These are phyloP conservation scores for Philereme vetulata DNA, from an alignment of 2,888 invertebrate species.

Conservation along the genomic window DNA sequence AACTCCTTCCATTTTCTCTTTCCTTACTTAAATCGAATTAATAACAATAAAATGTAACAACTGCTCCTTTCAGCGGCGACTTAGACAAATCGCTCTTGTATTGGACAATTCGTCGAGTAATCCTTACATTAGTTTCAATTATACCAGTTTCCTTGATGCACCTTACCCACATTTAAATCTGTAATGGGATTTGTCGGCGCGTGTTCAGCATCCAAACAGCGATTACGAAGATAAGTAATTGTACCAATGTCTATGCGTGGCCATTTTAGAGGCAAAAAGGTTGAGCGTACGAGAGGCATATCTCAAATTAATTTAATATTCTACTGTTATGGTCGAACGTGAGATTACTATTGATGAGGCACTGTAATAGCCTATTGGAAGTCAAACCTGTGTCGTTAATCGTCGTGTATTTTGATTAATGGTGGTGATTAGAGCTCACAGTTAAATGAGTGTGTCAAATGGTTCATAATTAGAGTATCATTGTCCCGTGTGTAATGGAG, in stretches of 20 bases:
- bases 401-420: constrained; percentile 60
- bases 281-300: constrained; percentile 45
- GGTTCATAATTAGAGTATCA: constrained; percentile 78
- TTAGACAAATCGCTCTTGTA: constrained; percentile 81
- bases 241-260: constrained; percentile 53
- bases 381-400: constrained; percentile 40
- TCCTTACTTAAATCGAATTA: constrained; percentile 47
- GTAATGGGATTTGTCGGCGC: constrained; percentile 56
- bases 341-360: constrained; percentile 45
- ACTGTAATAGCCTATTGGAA: constrained; percentile 31
- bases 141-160: constrained; percentile 71
- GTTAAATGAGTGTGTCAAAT: constrained; percentile 73
- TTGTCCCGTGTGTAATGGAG: constrained; percentile 72
- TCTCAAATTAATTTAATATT: constrained; percentile 50
- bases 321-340: constrained; percentile 46
- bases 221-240: constrained; percentile 52
- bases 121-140: constrained; percentile 82
- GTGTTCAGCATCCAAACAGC: constrained; percentile 67
- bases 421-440: constrained; percentile 59
- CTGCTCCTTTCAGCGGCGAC: constrained; percentile 67
- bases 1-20: constrained; percentile 17
- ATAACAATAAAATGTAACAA: constrained; percentile 65
- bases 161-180: constrained; percentile 64
- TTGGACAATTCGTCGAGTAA: constrained; percentile 82
- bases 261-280: constrained; percentile 51